Evolutionary conservation across 1,140 invertebrate genomes (phyloP).

Genomic region (Procambarus clarkii): DNA sequence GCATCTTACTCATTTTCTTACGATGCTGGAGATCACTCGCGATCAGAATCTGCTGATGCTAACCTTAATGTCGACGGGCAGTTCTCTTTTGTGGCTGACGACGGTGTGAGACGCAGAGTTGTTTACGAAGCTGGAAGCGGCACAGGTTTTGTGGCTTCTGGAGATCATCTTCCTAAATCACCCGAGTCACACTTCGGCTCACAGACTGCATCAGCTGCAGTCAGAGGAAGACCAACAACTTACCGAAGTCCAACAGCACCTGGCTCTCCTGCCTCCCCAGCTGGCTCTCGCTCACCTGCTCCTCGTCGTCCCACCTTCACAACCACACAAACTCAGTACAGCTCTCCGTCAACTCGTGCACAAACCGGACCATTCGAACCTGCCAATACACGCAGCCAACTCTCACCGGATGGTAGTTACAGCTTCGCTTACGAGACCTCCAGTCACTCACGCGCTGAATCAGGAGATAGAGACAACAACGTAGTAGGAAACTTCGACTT

Average conservation of each 20-base stretch:
- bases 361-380: not conserved
- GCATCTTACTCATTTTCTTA: constrained; percentile 67
- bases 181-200: constrained; percentile 16
- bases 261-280: not conserved
- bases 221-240: not conserved
- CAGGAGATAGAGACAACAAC: not conserved
- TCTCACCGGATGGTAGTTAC: not conserved
- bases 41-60: constrained; percentile 62
- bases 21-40: constrained; percentile 71
- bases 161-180: constrained; percentile 56
- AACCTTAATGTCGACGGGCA: constrained; percentile 66
- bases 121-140: constrained; percentile 57
- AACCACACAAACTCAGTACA: not conserved
- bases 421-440: not conserved
- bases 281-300: not conserved
- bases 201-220: not conserved
- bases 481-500: not conserved
- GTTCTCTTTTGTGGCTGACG: constrained; percentile 61
- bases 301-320: not conserved
- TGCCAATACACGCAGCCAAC: not conserved
- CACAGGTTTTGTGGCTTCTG: constrained; percentile 56
- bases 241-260: not conserved
- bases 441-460: not conserved
- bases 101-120: constrained; percentile 57
- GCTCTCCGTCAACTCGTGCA: not conserved